These are phyloP conservation scores for Calycopis cecrops DNA, from an alignment of 1,140 invertebrate genomes.

Conservation along the genomic window DNA sequence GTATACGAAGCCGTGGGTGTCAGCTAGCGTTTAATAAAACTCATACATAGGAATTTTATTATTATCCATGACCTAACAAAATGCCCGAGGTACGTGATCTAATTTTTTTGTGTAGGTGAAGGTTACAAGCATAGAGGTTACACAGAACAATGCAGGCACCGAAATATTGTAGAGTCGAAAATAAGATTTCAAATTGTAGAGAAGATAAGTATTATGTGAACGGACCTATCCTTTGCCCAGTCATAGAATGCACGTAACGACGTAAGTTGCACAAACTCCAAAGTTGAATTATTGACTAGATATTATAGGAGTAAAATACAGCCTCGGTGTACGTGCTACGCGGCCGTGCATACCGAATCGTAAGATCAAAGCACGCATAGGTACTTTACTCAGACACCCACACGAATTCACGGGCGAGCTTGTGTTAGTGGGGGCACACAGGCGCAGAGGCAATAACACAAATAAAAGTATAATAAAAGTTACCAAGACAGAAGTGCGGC, in stretches of 20 bases:
- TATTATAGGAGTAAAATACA: slow-evolving; percentile 70
- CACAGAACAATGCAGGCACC: slow-evolving; percentile 20
- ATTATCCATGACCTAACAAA: slow-evolving; percentile 33
- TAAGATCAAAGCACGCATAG: slow-evolving; percentile 73
- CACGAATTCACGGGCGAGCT: slow-evolving; percentile 35
- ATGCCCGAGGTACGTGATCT: slow-evolving; percentile 37
- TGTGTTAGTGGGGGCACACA: slow-evolving; percentile 51
- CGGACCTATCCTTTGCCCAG: slow-evolving; percentile 37
- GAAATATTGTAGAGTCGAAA: slow-evolving; percentile 8
- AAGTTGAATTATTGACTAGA: slow-evolving; percentile 70
- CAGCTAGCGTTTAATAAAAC: background rate
- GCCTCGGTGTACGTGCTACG: slow-evolving; percentile 60
- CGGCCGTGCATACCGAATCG: slow-evolving; percentile 72
- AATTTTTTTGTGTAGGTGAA: slow-evolving; percentile 38
- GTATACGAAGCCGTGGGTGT: background rate
- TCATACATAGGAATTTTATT: slow-evolving; percentile 15
- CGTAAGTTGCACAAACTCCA: slow-evolving; percentile 64
- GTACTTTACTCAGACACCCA: slow-evolving; percentile 64
- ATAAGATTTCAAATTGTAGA: slow-evolving; percentile 13
- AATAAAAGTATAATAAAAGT: slow-evolving; percentile 70
- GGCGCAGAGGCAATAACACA: slow-evolving; percentile 46
- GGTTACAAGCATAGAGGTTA: slow-evolving; percentile 29
- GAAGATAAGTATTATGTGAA: slow-evolving; percentile 29
- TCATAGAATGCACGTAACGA: slow-evolving; percentile 39
- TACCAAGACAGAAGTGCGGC: slow-evolving; percentile 64